Evolutionary conservation across 2,888 invertebrate species (phyloP).

Genomic region (Falcaria lacertinaria): DNA sequence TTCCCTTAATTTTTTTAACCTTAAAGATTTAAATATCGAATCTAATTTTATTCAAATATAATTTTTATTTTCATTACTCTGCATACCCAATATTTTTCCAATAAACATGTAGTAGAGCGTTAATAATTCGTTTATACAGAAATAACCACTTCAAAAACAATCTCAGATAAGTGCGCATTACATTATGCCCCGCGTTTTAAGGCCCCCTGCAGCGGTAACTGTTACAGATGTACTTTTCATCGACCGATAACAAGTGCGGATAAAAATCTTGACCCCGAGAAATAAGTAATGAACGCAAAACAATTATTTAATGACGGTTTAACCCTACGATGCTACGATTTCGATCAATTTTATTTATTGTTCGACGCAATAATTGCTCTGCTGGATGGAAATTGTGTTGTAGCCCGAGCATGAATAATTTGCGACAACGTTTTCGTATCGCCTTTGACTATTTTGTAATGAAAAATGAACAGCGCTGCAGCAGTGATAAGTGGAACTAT

Average conservation of each 20-base stretch:
- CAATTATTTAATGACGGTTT: slow-evolving; percentile 32
- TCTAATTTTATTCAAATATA: too few relatives aligned
- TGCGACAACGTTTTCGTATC: too few relatives aligned
- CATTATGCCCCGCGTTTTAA: slow-evolving; percentile 37
- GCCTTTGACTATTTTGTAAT: too few relatives aligned
- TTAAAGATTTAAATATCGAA: too few relatives aligned
- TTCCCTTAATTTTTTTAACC: too few relatives aligned
- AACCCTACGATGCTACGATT: slow-evolving; percentile 25
- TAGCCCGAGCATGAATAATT: too few relatives aligned
- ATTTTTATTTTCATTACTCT: too few relatives aligned
- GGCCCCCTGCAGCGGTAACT: slow-evolving; percentile 27
- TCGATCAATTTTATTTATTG: slow-evolving; percentile 50
- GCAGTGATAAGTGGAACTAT: too few relatives aligned
- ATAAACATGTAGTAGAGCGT: slow-evolving; percentile 7
- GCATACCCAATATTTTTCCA: slow-evolving; percentile 2
- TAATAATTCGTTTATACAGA: slow-evolving; percentile 44
- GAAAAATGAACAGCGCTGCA: too few relatives aligned
- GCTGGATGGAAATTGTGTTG: slow-evolving; percentile 38
- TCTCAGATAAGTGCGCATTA: slow-evolving; percentile 48
- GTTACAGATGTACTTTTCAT: slow-evolving; percentile 1
- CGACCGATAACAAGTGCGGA: slow-evolving; percentile 10
- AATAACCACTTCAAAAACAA: slow-evolving; percentile 65
- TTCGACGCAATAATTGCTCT: slow-evolving; percentile 48
- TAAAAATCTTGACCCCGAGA: slow-evolving; percentile 14
- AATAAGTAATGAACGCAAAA: slow-evolving; percentile 36